These are phyloP conservation scores for Ochropacha duplaris DNA, from an alignment of 2,888 invertebrate genomes.

Conservation along the genomic window DNA sequence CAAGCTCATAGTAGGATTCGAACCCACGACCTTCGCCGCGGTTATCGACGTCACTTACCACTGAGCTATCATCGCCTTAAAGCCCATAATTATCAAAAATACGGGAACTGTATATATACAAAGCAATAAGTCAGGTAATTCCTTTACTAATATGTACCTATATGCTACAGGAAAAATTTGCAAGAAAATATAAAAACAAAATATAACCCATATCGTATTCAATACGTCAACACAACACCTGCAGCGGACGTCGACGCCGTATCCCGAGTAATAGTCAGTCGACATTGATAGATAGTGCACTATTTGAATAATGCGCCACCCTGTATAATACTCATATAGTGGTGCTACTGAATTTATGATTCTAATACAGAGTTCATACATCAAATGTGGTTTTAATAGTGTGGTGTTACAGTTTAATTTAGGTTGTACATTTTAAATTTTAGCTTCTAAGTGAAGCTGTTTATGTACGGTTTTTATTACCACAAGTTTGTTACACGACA, in stretches of 20 bases:
- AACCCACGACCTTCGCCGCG: no score
- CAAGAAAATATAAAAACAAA: conserved; percentile 8
- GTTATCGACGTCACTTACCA: no score
- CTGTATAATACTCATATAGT: conserved; percentile 1
- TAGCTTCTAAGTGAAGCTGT: no score
- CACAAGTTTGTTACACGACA: no score
- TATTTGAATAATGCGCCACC: conserved; percentile 37
- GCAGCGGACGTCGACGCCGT: conserved; percentile 21
- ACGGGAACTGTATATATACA: no score
- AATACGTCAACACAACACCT: conserved; percentile 36
- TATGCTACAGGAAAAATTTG: conserved; percentile 3
- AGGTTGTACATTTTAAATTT: no score
- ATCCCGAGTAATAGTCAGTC: conserved; percentile 24
- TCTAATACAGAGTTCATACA: neutral
- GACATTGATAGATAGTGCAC: conserved; percentile 39
- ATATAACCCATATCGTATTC: conserved; percentile 9
- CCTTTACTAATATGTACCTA: no score
- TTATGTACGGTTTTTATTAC: no score
- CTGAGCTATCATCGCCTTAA: no score
- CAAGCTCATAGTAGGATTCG: no score
- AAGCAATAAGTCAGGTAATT: no score
- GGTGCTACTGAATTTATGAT: neutral
- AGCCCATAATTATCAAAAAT: no score
- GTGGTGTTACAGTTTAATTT: neutral
- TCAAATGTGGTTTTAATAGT: neutral